These are phyloP conservation scores for Omphaloscelis lunosa DNA, from an alignment of 2,888 invertebrate species.

Conservation along the genomic window DNA sequence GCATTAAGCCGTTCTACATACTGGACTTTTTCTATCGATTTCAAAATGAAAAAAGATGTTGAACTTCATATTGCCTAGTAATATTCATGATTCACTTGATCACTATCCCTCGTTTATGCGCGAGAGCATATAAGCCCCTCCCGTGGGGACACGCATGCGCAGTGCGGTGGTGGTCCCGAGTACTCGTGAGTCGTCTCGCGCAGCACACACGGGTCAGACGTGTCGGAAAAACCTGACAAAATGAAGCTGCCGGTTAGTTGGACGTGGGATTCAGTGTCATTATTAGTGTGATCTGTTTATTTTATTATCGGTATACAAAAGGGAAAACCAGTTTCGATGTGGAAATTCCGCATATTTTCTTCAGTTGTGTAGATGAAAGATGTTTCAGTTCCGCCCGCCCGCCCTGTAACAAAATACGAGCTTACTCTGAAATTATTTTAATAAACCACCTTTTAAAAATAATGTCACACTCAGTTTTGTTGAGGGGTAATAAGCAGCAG, in stretches of 20 bases:
- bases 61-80: constrained; percentile 29
- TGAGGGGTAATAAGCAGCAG: background rate
- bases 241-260: constrained; percentile 68
- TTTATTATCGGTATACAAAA: background rate
- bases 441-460: background rate
- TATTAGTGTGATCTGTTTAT: constrained; percentile 12
- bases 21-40: constrained; percentile 30
- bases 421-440: background rate
- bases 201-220: constrained; percentile 41
- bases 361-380: background rate
- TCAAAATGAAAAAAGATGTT: constrained; percentile 43
- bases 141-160: constrained; percentile 35
- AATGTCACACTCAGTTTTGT: background rate
- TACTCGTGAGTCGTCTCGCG: constrained; percentile 38
- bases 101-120: constrained; percentile 54
- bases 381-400: constrained; percentile 13
- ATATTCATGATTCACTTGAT: constrained; percentile 44
- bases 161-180: constrained; percentile 42
- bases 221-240: constrained; percentile 13
- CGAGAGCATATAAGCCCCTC: constrained; percentile 66
- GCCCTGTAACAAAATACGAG: background rate
- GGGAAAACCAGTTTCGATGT: background rate
- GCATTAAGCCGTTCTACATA: constrained; percentile 28
- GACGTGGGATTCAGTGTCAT: constrained; percentile 48
- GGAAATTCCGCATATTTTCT: background rate